Evolutionary conservation across 2,797 vertebrate genomes (phyloP).

Genomic region (Ceyx erithaca): DNA sequence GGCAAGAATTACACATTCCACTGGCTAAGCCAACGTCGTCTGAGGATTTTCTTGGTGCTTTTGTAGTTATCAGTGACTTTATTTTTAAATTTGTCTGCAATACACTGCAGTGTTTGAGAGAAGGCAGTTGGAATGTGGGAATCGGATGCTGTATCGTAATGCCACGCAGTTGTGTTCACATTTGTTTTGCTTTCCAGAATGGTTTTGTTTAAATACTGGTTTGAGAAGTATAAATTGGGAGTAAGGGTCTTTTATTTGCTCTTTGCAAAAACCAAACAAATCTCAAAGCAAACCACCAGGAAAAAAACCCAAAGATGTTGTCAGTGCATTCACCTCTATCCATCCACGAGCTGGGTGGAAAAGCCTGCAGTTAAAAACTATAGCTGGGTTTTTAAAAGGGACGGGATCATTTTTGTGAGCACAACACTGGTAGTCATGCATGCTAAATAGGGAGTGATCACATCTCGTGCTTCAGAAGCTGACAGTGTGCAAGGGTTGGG

Average conservation of each 20-base stretch:
- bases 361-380: not conserved
- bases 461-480: conserved; percentile 54
- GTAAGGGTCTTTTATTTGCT: not conserved
- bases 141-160: not conserved
- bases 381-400: not conserved
- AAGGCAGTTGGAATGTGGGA: not conserved
- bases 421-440: conserved; percentile 8
- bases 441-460: conserved; percentile 58
- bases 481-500: conserved; percentile 19
- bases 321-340: not conserved
- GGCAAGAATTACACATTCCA: not conserved
- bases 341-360: not conserved
- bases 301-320: not conserved
- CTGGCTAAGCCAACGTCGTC: not conserved
- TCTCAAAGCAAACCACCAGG: too few species aligned
- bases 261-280: too few species aligned
- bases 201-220: conserved; percentile 12
- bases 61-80: conserved; percentile 19
- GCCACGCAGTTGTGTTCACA: not conserved
- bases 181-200: conserved; percentile 17
- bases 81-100: not conserved
- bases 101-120: not conserved
- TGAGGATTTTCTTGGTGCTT: conserved; percentile 22
- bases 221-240: not conserved
- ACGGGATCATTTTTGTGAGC: conserved; percentile 1